Percentiles rank a stretch among this genome's conserved stretches.
phyloP scores from a whole-genome alignment of 1,140 invertebrate genomes.

The Oncopodura yosiiana region DNA sequence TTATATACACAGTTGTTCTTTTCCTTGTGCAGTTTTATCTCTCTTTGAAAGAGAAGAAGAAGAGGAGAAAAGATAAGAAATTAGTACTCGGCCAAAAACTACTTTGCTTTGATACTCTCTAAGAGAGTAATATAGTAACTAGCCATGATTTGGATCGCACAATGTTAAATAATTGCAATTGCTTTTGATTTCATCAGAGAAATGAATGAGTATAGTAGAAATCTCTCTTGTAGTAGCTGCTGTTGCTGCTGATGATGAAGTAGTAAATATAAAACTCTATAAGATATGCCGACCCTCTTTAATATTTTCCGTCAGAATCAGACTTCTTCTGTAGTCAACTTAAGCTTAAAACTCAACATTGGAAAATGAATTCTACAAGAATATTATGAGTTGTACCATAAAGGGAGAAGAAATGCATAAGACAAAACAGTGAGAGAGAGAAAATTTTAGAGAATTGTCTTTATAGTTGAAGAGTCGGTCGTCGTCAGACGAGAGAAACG shows the following conservation, averaged over 20 bases:
- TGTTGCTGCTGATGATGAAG: too few species aligned
- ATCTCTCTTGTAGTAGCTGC: not conserved
- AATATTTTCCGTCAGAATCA: too few species aligned
- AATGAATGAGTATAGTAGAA: too few species aligned
- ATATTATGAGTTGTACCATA: not conserved
- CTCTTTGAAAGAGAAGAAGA: not conserved
- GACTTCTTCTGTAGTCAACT: not conserved
- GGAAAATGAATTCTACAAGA: slow-evolving; percentile 1
- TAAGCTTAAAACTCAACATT: not conserved
- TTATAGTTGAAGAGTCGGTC: too few species aligned
- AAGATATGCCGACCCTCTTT: too few species aligned
- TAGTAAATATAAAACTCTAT: too few species aligned
- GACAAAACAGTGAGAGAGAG: not conserved
- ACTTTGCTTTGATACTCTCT: not conserved
- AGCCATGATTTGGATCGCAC: not conserved
- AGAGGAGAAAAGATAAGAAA: not conserved
- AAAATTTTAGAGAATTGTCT: not conserved
- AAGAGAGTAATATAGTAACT: not conserved
- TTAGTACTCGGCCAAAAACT: not conserved
- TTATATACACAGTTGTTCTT: not conserved
- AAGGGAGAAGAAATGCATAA: not conserved
- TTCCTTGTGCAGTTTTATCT: not conserved
- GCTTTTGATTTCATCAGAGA: slow-evolving; percentile 26
- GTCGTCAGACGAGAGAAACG: not conserved
- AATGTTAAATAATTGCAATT: slow-evolving; percentile 24